These are phyloP conservation scores for Heteractis magnifica DNA, from an alignment of 92 coral and sea anemone genomes.

Conservation along the genomic window DNA sequence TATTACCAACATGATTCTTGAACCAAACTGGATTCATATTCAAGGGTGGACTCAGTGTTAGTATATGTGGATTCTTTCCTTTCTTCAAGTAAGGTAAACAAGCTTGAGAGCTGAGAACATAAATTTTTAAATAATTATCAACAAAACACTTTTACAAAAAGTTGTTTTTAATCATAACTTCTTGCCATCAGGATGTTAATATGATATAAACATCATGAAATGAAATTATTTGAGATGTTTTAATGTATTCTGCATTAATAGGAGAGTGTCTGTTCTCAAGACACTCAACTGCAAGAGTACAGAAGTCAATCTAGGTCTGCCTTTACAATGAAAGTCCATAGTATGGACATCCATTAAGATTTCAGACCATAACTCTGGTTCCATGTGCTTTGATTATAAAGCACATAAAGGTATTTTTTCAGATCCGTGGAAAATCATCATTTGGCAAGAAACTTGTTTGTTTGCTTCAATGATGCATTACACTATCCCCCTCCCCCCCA, in stretches of 20 bases:
- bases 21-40: conserved; percentile 77
- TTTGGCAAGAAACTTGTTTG: conserved; percentile 14
- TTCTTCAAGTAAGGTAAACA: conserved; percentile 76
- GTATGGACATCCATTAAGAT: conserved; percentile 59
- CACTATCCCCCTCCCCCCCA: too few relatives aligned
- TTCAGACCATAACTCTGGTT: conserved; percentile 80
- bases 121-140: not conserved
- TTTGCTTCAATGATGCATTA: not conserved
- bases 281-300: conserved; percentile 49
- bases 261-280: conserved; percentile 40
- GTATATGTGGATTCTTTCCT: conserved; percentile 84
- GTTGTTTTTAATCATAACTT: not conserved
- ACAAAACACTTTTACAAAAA: not conserved
- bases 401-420: not conserved
- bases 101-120: conserved; percentile 64
- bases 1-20: conserved; percentile 83
- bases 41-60: conserved; percentile 83
- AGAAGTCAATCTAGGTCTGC: conserved; percentile 52
- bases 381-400: conserved; percentile 12
- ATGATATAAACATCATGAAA: conserved; percentile 11
- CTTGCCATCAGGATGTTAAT: conserved; percentile 58
- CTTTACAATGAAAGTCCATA: conserved; percentile 53
- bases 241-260: conserved; percentile 46
- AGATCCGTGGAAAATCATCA: conserved; percentile 53
- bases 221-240: not conserved